phyloP scores from a whole-genome alignment of 2,797 vertebrate species.

The Hyperoplus immaculatus region DNA sequence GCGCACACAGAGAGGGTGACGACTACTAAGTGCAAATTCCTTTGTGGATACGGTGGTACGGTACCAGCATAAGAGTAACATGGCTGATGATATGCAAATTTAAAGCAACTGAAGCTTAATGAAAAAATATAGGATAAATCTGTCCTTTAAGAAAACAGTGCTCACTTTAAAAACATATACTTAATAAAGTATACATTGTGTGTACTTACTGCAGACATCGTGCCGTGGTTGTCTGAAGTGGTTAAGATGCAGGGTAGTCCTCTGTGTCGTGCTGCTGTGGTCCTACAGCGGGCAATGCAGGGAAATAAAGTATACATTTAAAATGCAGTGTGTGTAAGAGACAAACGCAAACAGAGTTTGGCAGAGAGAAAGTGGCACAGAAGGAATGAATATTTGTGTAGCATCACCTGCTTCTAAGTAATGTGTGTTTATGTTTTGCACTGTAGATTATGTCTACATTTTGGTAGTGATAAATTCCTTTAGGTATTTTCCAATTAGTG shows the following conservation, averaged over 20 bases:
- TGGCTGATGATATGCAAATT: slow-evolving; percentile 65
- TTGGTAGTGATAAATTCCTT: not conserved
- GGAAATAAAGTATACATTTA: slow-evolving; percentile 51
- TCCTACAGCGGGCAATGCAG: slow-evolving; percentile 24
- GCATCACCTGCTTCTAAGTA: slow-evolving; percentile 7
- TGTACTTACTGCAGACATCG: slow-evolving; percentile 40
- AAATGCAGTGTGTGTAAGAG: slow-evolving; percentile 39
- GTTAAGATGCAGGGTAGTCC: slow-evolving; percentile 53
- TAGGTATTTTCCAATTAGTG: not conserved
- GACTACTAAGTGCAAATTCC: too few species aligned
- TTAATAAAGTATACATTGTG: slow-evolving; percentile 12
- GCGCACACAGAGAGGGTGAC: too few species aligned
- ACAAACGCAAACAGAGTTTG: slow-evolving; percentile 23
- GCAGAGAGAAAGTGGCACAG: slow-evolving; percentile 5
- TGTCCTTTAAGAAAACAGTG: slow-evolving; percentile 15
- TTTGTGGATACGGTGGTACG: too few species aligned
- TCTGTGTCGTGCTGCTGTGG: slow-evolving; percentile 36
- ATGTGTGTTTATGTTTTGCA: slow-evolving; percentile 9
- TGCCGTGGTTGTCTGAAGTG: slow-evolving; percentile 33
- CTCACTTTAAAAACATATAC: not conserved
- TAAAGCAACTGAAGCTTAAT: slow-evolving; percentile 46
- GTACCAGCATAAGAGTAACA: slow-evolving; percentile 32
- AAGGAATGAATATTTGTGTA: slow-evolving; percentile 12
- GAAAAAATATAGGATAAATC: slow-evolving; percentile 17
- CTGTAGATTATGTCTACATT: not conserved